Base-by-base conservation (phyloP, 2,797 vertebrate genomes). In the Rhabdomys pumilio region DNA sequence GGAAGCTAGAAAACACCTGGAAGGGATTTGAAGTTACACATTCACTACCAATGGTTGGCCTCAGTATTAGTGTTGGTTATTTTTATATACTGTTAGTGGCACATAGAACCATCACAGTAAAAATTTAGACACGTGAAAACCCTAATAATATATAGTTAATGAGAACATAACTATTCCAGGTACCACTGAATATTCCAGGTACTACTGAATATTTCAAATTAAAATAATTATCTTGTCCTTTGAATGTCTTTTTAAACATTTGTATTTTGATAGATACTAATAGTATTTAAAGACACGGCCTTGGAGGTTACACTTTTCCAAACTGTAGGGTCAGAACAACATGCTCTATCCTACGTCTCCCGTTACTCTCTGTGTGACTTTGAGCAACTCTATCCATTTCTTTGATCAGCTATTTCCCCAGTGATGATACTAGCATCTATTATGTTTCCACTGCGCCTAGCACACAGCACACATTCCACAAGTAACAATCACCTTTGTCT, bases 181-280 rank as follows among this genome's bases (percentile, higher is more conserved):
- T 85, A 65, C 75, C 91, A 72, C 53, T 86, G 17, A 73, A 87
- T 63, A n/a, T 81, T 81, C 38, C 38, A 53, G 26, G 7, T 88
- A 65, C 79, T 89, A 72, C 53, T 85, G 17, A 73, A 87, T 63
- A n/a, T 81, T 81, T 8, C 55, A 53, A 79, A 50, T 26, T 79
- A 89, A 89, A 92, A 65, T 91, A 93, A 81, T 69, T 59, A 8
- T 59, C 73, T 92, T 34, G 22, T 90, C 55, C 76, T 91, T 72
- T 34, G 34, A 88, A 61, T 77, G 59, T 83, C 92, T 95, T 92
- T 77, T 85, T 19, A 57, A 34, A 86, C 76, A 73, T 82, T 93
- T 96, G 63, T 75, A n/a, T 92, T 90, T 84, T 90, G 55, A 57
- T 94, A 77, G 93, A 69, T 96, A 26, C 80, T 55, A 83, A 87